Percentiles rank a stretch among this genome's conserved stretches.
Evolutionary conservation across 2,113 vertebrate genomes (phyloP).

Genomic region (Chionomys nivalis): DNA sequence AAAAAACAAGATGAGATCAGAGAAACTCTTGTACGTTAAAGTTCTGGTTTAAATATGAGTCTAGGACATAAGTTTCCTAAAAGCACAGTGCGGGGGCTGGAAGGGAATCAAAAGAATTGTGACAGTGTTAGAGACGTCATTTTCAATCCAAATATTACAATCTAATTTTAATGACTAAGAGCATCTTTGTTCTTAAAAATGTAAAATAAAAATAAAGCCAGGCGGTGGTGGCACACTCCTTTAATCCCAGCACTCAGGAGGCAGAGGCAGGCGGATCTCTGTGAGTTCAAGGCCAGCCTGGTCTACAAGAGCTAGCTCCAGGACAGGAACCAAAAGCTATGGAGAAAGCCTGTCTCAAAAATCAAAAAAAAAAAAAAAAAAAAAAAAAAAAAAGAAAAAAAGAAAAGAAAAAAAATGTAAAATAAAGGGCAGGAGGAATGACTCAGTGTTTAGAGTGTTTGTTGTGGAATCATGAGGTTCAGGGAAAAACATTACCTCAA

Average conservation of each 20-base stretch:
- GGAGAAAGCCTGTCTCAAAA: too few relatives aligned
- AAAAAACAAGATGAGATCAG: not conserved
- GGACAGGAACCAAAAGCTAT: too few relatives aligned
- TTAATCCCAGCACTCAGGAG: too few relatives aligned
- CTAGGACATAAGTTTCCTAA: not conserved
- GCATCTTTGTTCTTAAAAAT: not conserved
- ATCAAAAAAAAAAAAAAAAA: too few relatives aligned
- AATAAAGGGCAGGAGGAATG: too few relatives aligned
- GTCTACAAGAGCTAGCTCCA: too few relatives aligned
- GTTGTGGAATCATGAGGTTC: not conserved
- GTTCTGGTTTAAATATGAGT: not conserved
- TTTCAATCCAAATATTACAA: not conserved
- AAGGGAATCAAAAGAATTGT: not conserved
- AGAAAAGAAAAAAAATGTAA: too few relatives aligned
- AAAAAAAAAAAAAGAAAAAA: too few relatives aligned
- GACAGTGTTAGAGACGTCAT: not conserved
- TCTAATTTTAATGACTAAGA: not conserved
- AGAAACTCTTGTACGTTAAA: not conserved
- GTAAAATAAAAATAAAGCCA: too few relatives aligned
- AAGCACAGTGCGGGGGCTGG: not conserved
- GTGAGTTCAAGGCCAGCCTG: too few relatives aligned
- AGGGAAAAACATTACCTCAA: not conserved
- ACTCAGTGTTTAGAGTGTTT: not conserved
- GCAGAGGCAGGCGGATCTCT: too few relatives aligned
- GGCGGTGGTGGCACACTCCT: too few relatives aligned